These are phyloP conservation scores for Drosophila aldrichi DNA, from an alignment of 2,888 invertebrate species.

Conservation along the genomic window DNA sequence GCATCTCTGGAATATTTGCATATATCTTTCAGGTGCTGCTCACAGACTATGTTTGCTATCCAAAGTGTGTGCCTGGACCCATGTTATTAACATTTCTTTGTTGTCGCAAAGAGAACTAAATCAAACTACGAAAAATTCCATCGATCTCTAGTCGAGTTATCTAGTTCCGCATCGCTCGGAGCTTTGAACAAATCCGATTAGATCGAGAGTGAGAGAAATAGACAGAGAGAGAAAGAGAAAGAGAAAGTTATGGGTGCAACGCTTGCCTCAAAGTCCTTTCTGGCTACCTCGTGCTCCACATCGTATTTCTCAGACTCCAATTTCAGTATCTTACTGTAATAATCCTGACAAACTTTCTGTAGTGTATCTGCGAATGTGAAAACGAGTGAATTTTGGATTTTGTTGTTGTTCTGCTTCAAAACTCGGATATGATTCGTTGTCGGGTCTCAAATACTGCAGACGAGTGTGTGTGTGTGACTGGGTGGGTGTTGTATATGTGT, in stretches of 20 bases:
- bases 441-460: constrained; percentile 28
- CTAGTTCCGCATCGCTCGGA: constrained; percentile 19
- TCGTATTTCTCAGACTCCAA: constrained; percentile 94
- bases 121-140: constrained; percentile 29
- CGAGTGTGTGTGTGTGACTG: constrained; percentile 30
- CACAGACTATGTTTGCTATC: constrained; percentile 7
- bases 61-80: constrained; percentile 27
- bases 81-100: constrained; percentile 47
- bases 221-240: constrained; percentile 14
- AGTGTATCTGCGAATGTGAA: constrained; percentile 81
- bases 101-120: constrained; percentile 36
- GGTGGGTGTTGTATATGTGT: constrained; percentile 27
- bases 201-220: constrained; percentile 4
- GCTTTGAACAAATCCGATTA: constrained; percentile 12
- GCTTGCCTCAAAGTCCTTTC: constrained; percentile 97
- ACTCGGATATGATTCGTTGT: constrained; percentile 8
- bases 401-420: neutral
- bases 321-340: constrained; percentile 83
- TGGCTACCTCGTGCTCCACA: constrained; percentile 98
- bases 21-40: constrained; percentile 64
- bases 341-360: constrained; percentile 83
- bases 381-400: constrained; percentile 43
- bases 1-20: constrained; percentile 65
- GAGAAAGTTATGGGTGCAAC: constrained; percentile 48
- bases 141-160: constrained; percentile 40